Base-by-base conservation (phyloP, 2,888 invertebrate species). In the Drosophila subsilvestris region DNA sequence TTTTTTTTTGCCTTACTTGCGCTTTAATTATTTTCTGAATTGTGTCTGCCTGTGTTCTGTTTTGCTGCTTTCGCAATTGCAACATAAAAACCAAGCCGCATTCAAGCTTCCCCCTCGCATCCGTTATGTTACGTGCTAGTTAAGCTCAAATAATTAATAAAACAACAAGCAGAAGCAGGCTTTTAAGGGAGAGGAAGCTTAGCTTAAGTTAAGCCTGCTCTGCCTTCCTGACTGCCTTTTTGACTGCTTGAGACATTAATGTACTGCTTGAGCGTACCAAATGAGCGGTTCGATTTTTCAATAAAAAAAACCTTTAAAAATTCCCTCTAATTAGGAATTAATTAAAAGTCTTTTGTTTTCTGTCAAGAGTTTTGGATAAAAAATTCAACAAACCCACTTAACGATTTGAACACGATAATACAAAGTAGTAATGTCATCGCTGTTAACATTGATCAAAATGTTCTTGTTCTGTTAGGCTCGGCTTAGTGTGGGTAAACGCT, bases 11-110 rank as follows among this genome's bases (percentile, higher is more conserved):
- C 69, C 67, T 74, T 71, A 76, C 77, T 79, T 73, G 78, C 72
- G 86, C 74, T 80, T 83, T 88, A 86, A 83, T 86, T 80, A 80
- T 78, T 82, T 78, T 83, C 71, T 86, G 66, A 83, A 78, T 74
- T 78, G 72, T 83, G 77, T 71, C 29, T 62, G 63, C 14, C 56
- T 49, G 68, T 60, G 32, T 62, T 75, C 76, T 83, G 62, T 71
- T 43, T 57, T 62, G 58, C 62, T 56, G 75, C 71, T 74, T 76
- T 86, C 65, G 80, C 75, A 86, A 78, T 75, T 72, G 77, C 67
- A 75, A 81, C 82, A 77, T 45, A 22, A 71, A 63, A 50, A 48
- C 8, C n/a, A 37, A 61, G 68, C 75, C 72, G 47, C 74, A 56
- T 65, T 51, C 55, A 49, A 67, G 44, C 49, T 32, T 37, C n/a